Evolutionary conservation across 2,113 vertebrate genomes (phyloP).

Genomic region (Paratilapia polleni): DNA sequence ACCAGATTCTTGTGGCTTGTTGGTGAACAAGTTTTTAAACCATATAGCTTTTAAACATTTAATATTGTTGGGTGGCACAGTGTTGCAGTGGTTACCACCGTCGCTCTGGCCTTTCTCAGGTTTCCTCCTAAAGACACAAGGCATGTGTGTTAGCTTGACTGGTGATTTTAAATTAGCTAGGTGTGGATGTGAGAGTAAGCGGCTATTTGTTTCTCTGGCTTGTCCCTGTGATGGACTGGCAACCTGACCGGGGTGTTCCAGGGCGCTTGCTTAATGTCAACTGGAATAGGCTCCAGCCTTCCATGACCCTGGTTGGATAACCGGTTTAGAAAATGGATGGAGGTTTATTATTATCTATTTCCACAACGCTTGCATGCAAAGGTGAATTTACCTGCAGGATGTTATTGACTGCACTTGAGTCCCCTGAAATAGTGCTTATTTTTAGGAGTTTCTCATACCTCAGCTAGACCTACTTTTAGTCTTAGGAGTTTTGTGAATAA

Average conservation of each 20-base stretch:
- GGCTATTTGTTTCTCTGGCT: not conserved
- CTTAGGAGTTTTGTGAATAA: not conserved
- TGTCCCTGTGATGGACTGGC: too few relatives aligned
- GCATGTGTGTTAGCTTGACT: too few relatives aligned
- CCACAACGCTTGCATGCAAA: not conserved
- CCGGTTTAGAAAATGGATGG: not conserved
- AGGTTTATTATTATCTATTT: not conserved
- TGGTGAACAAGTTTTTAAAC: not conserved
- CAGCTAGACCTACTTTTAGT: not conserved
- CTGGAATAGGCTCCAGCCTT: not conserved
- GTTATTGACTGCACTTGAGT: not conserved
- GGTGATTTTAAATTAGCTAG: conserved; percentile 7
- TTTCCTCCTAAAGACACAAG: too few relatives aligned
- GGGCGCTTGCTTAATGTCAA: not conserved
- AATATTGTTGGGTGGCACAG: too few relatives aligned
- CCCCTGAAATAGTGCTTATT: not conserved
- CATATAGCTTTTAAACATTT: not conserved
- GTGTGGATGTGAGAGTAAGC: not conserved
- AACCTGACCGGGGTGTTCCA: not conserved
- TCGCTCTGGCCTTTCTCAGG: too few relatives aligned
- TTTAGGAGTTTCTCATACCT: not conserved
- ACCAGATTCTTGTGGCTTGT: not conserved
- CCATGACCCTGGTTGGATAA: not conserved
- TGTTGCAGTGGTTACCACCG: not conserved
- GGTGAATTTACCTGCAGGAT: not conserved